A percentile compares a stretch with the other conserved stretches of the same genome.
Conservation (phyloP, 2,797 vertebrate species). For the Sphenodon punctatus region DNA sequence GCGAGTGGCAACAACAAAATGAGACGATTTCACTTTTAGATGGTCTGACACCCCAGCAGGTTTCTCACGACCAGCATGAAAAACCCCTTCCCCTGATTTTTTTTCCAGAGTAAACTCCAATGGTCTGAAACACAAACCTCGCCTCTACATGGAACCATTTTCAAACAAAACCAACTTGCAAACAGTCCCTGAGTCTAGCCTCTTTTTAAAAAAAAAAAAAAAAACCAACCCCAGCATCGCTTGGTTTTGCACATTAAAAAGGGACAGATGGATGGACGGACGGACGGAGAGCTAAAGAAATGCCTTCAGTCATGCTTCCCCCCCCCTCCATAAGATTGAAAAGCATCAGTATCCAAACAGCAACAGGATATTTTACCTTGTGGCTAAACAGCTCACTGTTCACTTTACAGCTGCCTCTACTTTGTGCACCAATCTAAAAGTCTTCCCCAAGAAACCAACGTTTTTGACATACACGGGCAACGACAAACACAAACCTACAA, state of each 20-base stretch:
- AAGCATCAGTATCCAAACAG: conserved; percentile 61
- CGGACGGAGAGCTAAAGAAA: conserved; percentile 52
- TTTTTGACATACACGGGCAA: conserved; percentile 64
- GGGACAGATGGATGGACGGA: conserved; percentile 30
- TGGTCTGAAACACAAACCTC: conserved; percentile 45
- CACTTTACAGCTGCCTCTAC: conserved; percentile 66
- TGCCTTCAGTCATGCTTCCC: conserved; percentile 56
- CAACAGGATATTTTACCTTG: conserved; percentile 62
- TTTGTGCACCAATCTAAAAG: conserved; percentile 59
- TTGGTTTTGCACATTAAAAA: conserved; percentile 38
- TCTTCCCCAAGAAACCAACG: conserved; percentile 59
- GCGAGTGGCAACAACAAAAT: conserved; percentile 24
- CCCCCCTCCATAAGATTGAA: conserved; percentile 49
- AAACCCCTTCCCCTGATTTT: conserved; percentile 23
- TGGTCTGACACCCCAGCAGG: conserved; percentile 27
- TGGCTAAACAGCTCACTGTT: conserved; percentile 62
- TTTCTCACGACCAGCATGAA: conserved; percentile 21
- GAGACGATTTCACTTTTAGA: conserved; percentile 36
- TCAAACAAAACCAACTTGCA: conserved; percentile 41
- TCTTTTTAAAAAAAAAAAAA: conserved; percentile 28
- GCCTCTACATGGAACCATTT: conserved; percentile 9
- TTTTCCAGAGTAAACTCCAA: conserved; percentile 45
- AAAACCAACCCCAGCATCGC: neutral
- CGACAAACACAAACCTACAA: conserved; percentile 47
- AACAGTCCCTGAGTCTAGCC: conserved; percentile 35